phyloP scores from a whole-genome alignment of 2,113 vertebrate genomes.

The Perognathus longimembris region DNA sequence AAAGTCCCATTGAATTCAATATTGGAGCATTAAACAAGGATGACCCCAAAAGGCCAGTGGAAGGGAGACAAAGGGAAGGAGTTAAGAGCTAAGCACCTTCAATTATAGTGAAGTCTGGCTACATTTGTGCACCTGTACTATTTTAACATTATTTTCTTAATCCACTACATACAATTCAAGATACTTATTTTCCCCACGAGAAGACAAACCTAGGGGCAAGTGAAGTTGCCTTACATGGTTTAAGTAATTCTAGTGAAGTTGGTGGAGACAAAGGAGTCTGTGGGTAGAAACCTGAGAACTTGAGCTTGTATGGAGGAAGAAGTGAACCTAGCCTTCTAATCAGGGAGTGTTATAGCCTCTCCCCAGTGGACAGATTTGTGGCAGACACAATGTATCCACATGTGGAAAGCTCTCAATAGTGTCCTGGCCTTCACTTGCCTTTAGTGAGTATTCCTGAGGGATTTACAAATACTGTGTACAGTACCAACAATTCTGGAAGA shows the following conservation, averaged over 20 bases:
- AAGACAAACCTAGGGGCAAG: neutral
- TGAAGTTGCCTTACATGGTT: neutral
- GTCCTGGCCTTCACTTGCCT: neutral
- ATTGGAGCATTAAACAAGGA: neutral
- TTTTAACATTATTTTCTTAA: neutral
- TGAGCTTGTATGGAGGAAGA: neutral
- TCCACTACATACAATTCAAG: neutral
- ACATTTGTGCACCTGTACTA: neutral
- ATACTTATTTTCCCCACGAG: rapidly evolving
- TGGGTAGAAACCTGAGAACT: neutral
- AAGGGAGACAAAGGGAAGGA: neutral
- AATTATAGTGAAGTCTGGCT: neutral
- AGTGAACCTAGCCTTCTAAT: neutral
- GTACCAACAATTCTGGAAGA: neutral
- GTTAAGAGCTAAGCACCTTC: no score
- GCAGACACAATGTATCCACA: neutral
- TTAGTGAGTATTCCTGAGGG: neutral
- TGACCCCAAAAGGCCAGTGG: neutral
- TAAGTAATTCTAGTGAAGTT: neutral
- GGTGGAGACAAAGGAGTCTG: neutral
- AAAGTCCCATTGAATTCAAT: neutral
- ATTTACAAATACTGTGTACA: neutral
- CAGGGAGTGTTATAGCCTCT: no score
- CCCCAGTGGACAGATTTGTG: neutral
- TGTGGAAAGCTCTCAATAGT: neutral